Evolutionary conservation across 1,140 invertebrate species (phyloP), one percentile per base, ranked within the genome.

Genomic region (Ceratina japonica): DNA sequence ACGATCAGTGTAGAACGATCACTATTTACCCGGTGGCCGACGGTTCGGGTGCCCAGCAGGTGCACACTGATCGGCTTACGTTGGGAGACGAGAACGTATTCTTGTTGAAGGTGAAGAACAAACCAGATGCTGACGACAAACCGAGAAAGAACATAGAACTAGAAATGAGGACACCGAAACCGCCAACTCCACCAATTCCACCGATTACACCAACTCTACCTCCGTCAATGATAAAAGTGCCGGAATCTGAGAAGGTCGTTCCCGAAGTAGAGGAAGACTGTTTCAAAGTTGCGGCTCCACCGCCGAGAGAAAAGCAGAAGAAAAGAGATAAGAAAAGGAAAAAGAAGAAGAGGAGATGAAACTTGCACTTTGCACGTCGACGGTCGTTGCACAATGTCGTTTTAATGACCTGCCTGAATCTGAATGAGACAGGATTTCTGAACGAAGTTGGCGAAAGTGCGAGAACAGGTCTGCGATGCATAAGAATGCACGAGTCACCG

Each of bases 121-220:
- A 89, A 37, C 69, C 80, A 0, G 78, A 87, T 10, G 31, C 18
- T 0, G 24, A 56, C 1, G 86, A 85, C 2, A 58, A 83, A 24
- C 87, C 83, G 62, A 84, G 85, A 18, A 85, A 82, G 37, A 90
- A 92, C 37, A 52, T 92, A 18, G 92, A 92, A 63, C 62, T 92
- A 5, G 91, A 92, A 65, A 61, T 92, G 37, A 87, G 85, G 52
- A 91, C 91, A 5, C 91, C 91, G 3, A 92, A 87, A 62, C 86
- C 81, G 69, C 85, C 85, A n/a, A 84, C 61, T 52, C 37, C 37
- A 8, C 5, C 80, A 71, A 8, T 65, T 75, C 13, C 70, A 22
- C 59, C 79, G 2, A 31, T 4, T 31, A 2, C 27, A 4, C 27
- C 4, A 4, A 31, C 27, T 31, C 1, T 31, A 4, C 4, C 27